A percentile compares a stretch with the other conserved stretches of the same genome.
phyloP scores from a whole-genome alignment of 2,888 invertebrate genomes.

The Drosophila acutilabella region DNA sequence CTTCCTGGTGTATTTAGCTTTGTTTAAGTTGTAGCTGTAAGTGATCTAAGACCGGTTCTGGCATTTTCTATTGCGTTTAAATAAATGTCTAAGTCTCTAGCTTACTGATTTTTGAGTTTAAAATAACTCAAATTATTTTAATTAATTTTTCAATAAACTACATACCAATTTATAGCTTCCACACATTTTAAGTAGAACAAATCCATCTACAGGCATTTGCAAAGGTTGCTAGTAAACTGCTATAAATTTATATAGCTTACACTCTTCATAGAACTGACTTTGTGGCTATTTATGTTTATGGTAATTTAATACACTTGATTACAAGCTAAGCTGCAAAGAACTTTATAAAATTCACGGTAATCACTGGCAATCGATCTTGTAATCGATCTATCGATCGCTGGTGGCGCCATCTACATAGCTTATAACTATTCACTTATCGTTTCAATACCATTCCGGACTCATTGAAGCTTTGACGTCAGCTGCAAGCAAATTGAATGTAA shows the following conservation, averaged over 20 bases:
- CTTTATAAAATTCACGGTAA: background rate
- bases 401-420: background rate
- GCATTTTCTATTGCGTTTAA: too few species aligned
- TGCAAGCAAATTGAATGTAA: constrained; percentile 51
- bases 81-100: too few species aligned
- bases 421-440: background rate
- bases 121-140: too few species aligned
- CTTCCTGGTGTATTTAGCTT: background rate
- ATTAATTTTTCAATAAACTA: too few species aligned
- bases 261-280: background rate
- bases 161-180: too few species aligned
- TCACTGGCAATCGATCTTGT: constrained; percentile 12
- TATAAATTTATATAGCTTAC: too few species aligned
- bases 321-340: background rate
- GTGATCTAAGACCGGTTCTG: too few species aligned
- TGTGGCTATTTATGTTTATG: background rate
- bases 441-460: background rate
- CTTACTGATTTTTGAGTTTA: too few species aligned
- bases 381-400: constrained; percentile 50
- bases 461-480: constrained; percentile 40
- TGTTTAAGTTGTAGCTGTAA: background rate
- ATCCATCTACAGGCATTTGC: too few species aligned
- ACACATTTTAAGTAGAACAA: too few species aligned
- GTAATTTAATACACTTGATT: background rate
- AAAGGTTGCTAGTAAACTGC: background rate